A percentile compares a stretch with the other conserved stretches of the same genome.
phyloP scores from a whole-genome alignment of 37 sponge, comb jelly and placozoan genomes.

The Chondrosia reniformis region DNA sequence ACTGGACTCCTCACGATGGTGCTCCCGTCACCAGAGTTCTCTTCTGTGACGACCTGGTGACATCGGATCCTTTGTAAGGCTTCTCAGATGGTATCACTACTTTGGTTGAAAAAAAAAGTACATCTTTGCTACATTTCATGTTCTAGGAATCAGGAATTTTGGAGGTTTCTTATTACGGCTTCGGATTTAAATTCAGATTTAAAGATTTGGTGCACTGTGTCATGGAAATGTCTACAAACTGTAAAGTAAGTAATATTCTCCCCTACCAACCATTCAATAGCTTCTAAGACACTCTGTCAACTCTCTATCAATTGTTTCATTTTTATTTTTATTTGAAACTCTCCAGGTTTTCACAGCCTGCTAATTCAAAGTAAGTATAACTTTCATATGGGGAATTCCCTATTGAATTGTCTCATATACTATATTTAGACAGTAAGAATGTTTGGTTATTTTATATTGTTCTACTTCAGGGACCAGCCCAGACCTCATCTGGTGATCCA shows the following conservation, averaged over 20 bases:
- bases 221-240: conserved; percentile 87
- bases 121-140: neutral
- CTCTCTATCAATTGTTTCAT: no score
- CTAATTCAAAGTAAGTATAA: no score
- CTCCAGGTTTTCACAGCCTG: conserved; percentile 3
- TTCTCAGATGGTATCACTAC: neutral
- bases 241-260: no score
- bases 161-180: conserved; percentile 85
- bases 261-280: no score
- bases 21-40: conserved; percentile 64
- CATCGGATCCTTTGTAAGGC: conserved; percentile 50
- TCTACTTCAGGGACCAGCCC: conserved; percentile 9
- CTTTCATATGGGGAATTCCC: no score
- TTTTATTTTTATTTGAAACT: no score
- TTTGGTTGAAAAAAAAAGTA: neutral
- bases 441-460: no score
- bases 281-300: no score
- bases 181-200: conserved; percentile 62
- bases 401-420: no score
- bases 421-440: no score
- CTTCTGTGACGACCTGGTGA: conserved; percentile 78
- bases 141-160: conserved; percentile 28
- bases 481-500: conserved; percentile 44
- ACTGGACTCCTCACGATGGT: conserved; percentile 73
- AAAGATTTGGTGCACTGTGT: conserved; percentile 88